Evolutionary conservation across 2,888 invertebrate species (phyloP).

Genomic region (Xestia xanthographa): DNA sequence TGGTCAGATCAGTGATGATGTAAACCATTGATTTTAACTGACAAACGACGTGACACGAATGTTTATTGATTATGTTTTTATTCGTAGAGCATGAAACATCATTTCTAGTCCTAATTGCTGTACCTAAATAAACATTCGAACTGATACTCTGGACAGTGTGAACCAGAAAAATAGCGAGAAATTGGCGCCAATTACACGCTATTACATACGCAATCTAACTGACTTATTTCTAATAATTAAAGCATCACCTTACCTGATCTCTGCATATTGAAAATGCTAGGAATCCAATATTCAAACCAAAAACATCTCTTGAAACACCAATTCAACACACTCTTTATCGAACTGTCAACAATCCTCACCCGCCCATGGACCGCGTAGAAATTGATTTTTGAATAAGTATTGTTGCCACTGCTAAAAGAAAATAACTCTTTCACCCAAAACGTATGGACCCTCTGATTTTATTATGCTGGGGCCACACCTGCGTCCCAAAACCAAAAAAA

Average conservation of each 20-base stretch:
- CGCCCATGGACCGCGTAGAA: conserved; percentile 84
- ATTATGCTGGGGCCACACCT: neutral
- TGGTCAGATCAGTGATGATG: neutral
- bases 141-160: conserved; percentile 33
- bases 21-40: neutral
- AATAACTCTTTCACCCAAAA: neutral
- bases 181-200: conserved; percentile 70
- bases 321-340: conserved; percentile 79
- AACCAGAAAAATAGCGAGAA: conserved; percentile 36
- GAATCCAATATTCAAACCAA: conserved; percentile 81
- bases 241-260: conserved; percentile 84
- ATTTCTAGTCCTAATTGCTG: neutral
- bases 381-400: conserved; percentile 84
- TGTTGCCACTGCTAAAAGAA: conserved; percentile 71
- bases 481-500: neutral
- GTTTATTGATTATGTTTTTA: conserved; percentile 11
- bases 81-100: neutral
- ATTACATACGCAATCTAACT: conserved; percentile 2
- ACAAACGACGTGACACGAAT: conserved; percentile 3
- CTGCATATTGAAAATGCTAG: conserved; percentile 83
- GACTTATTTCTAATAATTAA: conserved; percentile 38
- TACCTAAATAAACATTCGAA: conserved; percentile 58
- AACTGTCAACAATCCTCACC: conserved; percentile 87
- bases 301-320: conserved; percentile 85
- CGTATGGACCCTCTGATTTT: neutral